Conservation (phyloP, 2,113 vertebrate species). For the Colossoma macropomum region DNA sequence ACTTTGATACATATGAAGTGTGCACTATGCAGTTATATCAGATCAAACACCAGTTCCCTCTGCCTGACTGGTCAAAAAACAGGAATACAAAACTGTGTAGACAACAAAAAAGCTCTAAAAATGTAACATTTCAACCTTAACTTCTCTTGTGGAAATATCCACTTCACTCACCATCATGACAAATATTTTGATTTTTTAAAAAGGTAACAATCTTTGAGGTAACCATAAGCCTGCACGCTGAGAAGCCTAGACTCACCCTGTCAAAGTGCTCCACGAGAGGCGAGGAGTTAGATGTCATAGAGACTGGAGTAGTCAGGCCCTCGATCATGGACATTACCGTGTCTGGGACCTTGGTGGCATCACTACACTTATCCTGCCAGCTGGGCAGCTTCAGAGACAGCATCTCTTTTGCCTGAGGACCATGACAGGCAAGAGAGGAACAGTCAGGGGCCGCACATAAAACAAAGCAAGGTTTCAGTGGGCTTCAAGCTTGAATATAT, state of each 20-base stretch:
- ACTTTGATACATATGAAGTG: no score
- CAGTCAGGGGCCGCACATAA: neutral
- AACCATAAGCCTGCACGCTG: neutral
- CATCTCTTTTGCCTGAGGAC: slow-evolving; percentile 85
- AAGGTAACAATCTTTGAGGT: no score
- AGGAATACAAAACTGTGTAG: no score
- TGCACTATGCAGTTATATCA: no score
- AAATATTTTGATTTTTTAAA: no score
- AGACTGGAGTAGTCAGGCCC: slow-evolving; percentile 76
- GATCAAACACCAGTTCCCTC: no score
- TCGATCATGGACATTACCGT: slow-evolving; percentile 88
- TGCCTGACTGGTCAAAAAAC: no score
- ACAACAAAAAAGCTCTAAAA: no score
- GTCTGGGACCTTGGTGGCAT: slow-evolving; percentile 90
- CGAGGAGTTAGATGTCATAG: slow-evolving; percentile 82
- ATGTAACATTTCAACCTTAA: no score
- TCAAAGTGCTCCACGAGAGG: slow-evolving; percentile 77
- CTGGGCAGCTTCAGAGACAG: slow-evolving; percentile 83
- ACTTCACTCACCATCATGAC: no score
- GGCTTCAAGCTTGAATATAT: neutral
- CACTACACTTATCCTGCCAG: slow-evolving; percentile 92
- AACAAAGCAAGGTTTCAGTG: neutral
- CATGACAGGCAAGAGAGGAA: neutral
- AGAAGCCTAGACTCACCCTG: slow-evolving; percentile 73
- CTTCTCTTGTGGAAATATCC: no score